A percentile compares a stretch with the other conserved stretches of the same genome.
Conservation (phyloP, 2,888 invertebrate species). For the Saturnia japonica region DNA sequence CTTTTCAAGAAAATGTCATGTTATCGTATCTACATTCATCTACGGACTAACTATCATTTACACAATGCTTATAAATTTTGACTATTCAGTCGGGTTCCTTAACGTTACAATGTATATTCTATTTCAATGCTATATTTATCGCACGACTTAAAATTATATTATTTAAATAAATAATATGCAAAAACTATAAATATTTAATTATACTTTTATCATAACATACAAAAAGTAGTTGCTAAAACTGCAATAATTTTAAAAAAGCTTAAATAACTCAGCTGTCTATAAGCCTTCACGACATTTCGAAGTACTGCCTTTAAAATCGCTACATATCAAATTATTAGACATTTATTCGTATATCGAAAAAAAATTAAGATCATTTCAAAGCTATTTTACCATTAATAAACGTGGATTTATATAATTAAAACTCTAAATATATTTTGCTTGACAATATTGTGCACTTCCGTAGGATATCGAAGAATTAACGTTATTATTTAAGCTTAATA, state of each 20-base stretch:
- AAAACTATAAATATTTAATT: neutral
- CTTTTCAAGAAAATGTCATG: conserved; percentile 17
- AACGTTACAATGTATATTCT: conserved; percentile 57
- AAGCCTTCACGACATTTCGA: neutral
- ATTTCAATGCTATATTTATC: conserved; percentile 34
- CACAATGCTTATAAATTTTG: conserved; percentile 75
- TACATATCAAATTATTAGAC: neutral
- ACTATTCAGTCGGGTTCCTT: conserved; percentile 81
- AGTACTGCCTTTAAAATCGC: neutral
- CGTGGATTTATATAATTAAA: neutral
- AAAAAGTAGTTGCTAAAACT: neutral
- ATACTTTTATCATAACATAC: neutral
- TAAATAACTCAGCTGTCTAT: neutral
- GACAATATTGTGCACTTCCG: neutral
- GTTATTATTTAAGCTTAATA: neutral
- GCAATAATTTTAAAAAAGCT: neutral
- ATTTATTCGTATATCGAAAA: too few relatives aligned
- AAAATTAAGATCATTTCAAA: too few relatives aligned
- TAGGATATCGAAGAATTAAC: neutral
- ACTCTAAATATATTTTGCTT: neutral
- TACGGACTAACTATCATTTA: conserved; percentile 42
- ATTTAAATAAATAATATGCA: conserved; percentile 25
- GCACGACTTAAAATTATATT: conserved; percentile 33
- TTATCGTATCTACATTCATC: conserved; percentile 52
- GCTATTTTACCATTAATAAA: neutral